phyloP scores from a whole-genome alignment of 2,113 vertebrate species.

The Oophaga pumilio region DNA sequence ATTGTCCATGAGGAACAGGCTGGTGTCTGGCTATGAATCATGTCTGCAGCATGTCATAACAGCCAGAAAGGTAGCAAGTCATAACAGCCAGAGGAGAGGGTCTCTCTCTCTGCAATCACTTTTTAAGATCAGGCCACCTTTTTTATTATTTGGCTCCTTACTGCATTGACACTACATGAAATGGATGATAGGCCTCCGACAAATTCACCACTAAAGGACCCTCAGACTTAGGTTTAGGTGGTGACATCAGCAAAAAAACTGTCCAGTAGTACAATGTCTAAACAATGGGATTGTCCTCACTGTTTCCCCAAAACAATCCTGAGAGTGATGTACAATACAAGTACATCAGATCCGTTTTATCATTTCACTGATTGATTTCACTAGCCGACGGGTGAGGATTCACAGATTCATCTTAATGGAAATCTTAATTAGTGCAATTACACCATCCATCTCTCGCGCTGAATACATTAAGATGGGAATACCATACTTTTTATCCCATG shows the following conservation, averaged over 20 bases:
- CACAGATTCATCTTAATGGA: conserved; percentile 14
- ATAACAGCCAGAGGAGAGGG: no score
- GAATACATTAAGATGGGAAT: not conserved
- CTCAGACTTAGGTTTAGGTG: not conserved
- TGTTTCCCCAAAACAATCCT: not conserved
- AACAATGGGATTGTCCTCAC: not conserved
- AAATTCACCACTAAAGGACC: not conserved
- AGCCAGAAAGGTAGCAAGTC: no score
- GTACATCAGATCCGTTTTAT: not conserved
- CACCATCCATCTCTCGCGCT: not conserved
- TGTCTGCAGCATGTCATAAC: no score
- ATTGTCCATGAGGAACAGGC: no score
- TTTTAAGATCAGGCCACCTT: no score
- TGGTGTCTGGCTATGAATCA: no score
- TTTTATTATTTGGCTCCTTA: no score
- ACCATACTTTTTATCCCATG: not conserved
- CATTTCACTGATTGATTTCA: not conserved
- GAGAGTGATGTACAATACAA: not conserved
- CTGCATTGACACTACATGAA: no score
- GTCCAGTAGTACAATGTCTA: not conserved
- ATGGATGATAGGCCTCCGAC: not conserved
- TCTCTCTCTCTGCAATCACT: no score
- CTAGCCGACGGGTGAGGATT: not conserved
- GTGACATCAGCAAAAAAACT: not conserved
- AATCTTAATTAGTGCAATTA: conserved; percentile 49